Base-by-base conservation (phyloP, 2,113 vertebrate genomes). In the Notiomystis cincta region DNA sequence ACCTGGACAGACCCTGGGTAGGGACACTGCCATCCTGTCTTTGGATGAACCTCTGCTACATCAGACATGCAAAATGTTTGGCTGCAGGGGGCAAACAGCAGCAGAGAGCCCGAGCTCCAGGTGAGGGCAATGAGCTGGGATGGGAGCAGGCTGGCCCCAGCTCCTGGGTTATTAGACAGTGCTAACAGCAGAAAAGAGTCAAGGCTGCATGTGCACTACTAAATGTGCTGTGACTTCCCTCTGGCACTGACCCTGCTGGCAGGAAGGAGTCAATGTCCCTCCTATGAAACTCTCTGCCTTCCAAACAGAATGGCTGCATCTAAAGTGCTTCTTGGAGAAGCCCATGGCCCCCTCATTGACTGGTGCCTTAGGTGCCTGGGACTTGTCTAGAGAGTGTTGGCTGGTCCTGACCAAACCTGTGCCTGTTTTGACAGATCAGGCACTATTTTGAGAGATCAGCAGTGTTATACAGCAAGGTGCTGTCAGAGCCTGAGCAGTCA, bases 261-360 rank as follows among this genome's bases (percentile, higher is more conserved):
- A 44, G 22, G 8, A 24, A 11, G 4, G 21, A 10, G 31, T 19
- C 65, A 48, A 24, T n/a, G 75, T 37, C 25, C 31, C 15, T 12
- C 17, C 30, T 67, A 3, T 62, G n/a, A 88, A 90, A 54, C 10
- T 44, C 15, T 50, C 13, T 82, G 13, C 10, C 11, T 86, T 85
- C 51, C 31, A 88, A 45, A 37, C 3, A 40, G 9, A 15, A 45
- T 58, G 15, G 10, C 16, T 57, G 8, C 25, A 62, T 45, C n/a
- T n/a, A 53, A 44, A 24, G 10, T 7, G 2, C 3, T 58, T 60
- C 40, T 47, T 48, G 27, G 54, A 84, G 95, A 44, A 21, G 9
- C 23, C 35, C 0, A 0, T 89, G 12, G 30, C 8, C 4, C 18
- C 11, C 0, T 1, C 7, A 6, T 19, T 69, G 11, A 23, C 18